phyloP scores from a whole-genome alignment of 2,888 invertebrate genomes.

The Loripinus fragilis region DNA sequence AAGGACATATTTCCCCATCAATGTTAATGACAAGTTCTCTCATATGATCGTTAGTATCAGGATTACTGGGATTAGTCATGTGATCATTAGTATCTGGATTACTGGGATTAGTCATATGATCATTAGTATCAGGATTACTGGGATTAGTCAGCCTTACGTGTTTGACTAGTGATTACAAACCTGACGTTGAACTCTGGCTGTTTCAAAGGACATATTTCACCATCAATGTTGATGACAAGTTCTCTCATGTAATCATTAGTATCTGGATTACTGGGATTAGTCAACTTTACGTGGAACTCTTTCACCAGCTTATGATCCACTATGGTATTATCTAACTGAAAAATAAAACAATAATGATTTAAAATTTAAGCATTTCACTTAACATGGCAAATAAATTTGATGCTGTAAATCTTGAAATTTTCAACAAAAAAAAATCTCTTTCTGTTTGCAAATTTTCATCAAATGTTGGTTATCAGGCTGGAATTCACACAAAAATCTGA shows the following conservation, averaged over 20 bases:
- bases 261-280: not conserved
- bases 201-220: conserved; percentile 1
- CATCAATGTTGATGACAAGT: not conserved
- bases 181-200: not conserved
- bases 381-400: too few relatives aligned
- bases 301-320: not conserved
- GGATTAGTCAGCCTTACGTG: not conserved
- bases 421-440: too few relatives aligned
- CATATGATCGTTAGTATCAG: not conserved
- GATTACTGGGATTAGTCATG: not conserved
- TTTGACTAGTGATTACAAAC: not conserved
- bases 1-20: not conserved
- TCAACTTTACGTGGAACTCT: not conserved
- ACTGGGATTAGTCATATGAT: too few relatives aligned
- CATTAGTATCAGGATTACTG: not conserved
- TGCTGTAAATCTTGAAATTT: too few relatives aligned
- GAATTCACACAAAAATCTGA: too few relatives aligned
- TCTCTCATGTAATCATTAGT: not conserved
- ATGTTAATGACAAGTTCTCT: not conserved
- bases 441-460: too few relatives aligned
- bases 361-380: too few relatives aligned
- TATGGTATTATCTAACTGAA: not conserved
- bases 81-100: too few relatives aligned
- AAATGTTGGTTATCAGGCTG: too few relatives aligned
- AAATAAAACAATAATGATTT: not conserved